Base-by-base conservation (phyloP, 2,888 invertebrate species). In the Lasioglossum pauxillum region DNA sequence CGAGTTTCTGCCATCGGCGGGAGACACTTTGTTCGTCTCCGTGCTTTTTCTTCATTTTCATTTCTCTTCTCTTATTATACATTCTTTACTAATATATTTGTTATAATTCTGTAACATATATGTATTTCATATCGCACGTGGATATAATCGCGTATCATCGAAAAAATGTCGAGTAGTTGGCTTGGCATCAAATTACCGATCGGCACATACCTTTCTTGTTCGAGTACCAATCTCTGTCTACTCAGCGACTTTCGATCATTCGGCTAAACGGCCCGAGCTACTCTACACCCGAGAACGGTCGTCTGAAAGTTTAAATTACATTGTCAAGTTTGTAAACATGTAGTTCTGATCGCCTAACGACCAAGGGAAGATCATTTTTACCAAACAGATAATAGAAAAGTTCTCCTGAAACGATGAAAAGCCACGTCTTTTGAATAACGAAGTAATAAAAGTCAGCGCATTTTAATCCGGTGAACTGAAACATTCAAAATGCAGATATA, bases 151-250 rank as follows among this genome's bases (percentile, higher is more conserved):
- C 53, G 69, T 80, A 75, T 81, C 82, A 72, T 82, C 71, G 82
- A 86, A 82, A 67, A 85, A 86, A 85, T 78, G 57, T 82, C 72
- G 75, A 86, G 79, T 80, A 77, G 86, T 85, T 86, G 86, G 85
- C 85, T 82, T 75, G 79, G n/a, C 74, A 86, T 80, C 82, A 86
- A 86, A 86, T 86, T 82, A 86, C 77, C 69, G 81, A 84, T 16
- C 74, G 86, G 75, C 85, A 86, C 46, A 16, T 46, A 16, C 75
- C 76, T 69, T 80, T 5, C 81, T 71, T 41, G 31, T 75, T 78
- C 41, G 74, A 82, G 82, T 38, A 73, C 41, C 79, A 79, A 85
- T 85, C 82, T 78, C 71, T 85, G 85, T 85, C 77, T 82, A 79
- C 85, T 86, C 86, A 85, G 82, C 77, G 74, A 49, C 85, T 82